phyloP scores from a whole-genome alignment of 37 sponge, comb jelly and placozoan species.

The Spongilla lacustris region DNA sequence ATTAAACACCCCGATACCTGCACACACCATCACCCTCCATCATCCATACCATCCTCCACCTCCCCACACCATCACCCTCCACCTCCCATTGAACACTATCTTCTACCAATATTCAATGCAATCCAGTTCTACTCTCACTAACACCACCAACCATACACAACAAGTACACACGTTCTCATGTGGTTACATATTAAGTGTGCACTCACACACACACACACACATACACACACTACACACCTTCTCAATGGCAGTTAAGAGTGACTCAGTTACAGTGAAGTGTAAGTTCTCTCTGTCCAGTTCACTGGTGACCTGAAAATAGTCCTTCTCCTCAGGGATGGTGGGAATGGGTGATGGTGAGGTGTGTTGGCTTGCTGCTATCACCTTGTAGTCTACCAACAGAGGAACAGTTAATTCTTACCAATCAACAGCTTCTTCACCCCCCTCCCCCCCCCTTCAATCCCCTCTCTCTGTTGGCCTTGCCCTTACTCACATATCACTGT shows the following conservation, averaged over 20 bases:
- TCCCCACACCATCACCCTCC: no score
- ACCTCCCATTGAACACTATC: no score
- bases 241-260: slow-evolving; percentile 51
- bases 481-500: no score
- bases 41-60: no score
- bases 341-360: background rate
- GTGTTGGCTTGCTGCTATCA: background rate
- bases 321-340: slow-evolving; percentile 22
- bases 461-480: no score
- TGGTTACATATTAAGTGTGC: background rate
- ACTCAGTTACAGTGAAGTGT: slow-evolving; percentile 62
- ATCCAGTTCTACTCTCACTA: background rate
- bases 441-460: background rate
- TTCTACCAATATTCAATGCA: no score
- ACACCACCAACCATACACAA: background rate
- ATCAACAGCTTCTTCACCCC: background rate
- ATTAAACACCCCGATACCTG: background rate
- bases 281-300: slow-evolving; percentile 63
- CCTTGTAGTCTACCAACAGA: background rate
- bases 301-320: slow-evolving; percentile 60
- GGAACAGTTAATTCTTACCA: background rate
- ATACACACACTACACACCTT: slow-evolving; percentile 25
- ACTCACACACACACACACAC: background rate
- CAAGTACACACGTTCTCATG: background rate
- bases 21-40: no score